Percentiles rank a stretch among this genome's conserved stretches.
Conservation (phyloP, 2,113 vertebrate genomes). For the Laticauda laticaudata region DNA sequence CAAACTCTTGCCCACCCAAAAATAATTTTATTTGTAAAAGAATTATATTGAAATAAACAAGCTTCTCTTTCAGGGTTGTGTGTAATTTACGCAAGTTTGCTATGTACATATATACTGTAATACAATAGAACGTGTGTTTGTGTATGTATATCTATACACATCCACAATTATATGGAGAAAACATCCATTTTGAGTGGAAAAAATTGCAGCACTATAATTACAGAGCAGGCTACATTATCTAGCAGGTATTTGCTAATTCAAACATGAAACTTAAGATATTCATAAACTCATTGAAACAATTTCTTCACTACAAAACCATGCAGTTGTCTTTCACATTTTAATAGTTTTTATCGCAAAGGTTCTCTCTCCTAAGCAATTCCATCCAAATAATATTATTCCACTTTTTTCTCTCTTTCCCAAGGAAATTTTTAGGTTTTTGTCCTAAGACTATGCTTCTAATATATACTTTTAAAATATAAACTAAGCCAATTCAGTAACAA, state of each 20-base stretch:
- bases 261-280: constrained; percentile 44
- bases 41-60: constrained; percentile 49
- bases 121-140: background rate
- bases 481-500: background rate
- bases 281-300: constrained; percentile 37
- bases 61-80: constrained; percentile 60
- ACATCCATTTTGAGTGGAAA: constrained; percentile 56
- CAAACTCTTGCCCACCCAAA: constrained; percentile 60
- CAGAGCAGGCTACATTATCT: constrained; percentile 46
- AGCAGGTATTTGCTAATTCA: constrained; percentile 55
- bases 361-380: constrained; percentile 26
- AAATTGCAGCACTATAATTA: constrained; percentile 44
- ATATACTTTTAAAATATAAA: constrained; percentile 1
- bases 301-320: constrained; percentile 34
- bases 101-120: constrained; percentile 42
- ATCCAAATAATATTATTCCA: background rate
- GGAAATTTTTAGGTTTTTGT: background rate
- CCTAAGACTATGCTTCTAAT: background rate
- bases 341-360: constrained; percentile 55
- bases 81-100: constrained; percentile 51
- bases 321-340: constrained; percentile 30
- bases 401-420: background rate
- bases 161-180: constrained; percentile 27
- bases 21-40: constrained; percentile 54
- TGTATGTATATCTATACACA: background rate